Base-by-base conservation (phyloP, 2,797 vertebrate species). In the Bradypus variegatus region DNA sequence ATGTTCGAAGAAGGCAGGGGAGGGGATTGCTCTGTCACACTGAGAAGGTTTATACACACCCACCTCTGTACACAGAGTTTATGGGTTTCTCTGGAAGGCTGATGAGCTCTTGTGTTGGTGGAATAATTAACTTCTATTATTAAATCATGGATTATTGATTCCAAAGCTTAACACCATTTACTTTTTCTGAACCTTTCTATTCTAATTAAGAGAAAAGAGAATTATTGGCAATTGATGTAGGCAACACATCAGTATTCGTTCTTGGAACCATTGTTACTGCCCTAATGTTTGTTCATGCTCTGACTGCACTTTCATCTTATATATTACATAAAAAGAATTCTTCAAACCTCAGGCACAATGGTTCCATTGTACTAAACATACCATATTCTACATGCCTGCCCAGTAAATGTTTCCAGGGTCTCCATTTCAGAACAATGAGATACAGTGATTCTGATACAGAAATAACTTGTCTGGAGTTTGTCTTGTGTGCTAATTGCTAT, bases 311-410 rank as follows among this genome's bases (percentile, higher is more conserved):
- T 94, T 62, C 29, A 93, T 69, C 88, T 93, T 89, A 62, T 88
- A n/a, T 75, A 53, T 95, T 0, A 0, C 0, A 0, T 72, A 95
- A 91, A 91, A 86, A 96, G 69, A 88, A 81, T 86, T 86, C 96
- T 94, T 93, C 73, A 91, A 83, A 85, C 90, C 93, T 95, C 3
- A 60, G 91, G 86, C 75, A 94, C 72, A 93, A 84, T 95, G 92
- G 75, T 96, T 93, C 91, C 86, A 90, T 94, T 96, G 83, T 95
- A 93, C 58, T 91, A 94, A 97, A 94, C 60, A 82, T 88, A 95
- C 93, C 73, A 90, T 76, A 86, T 88, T 93, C 75, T 93, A 53
- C 60, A 60, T 91, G 18, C 92, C 90, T 91, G 90, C 38, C 85
- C 81, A 94, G 93, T 92, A 93, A 95, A 96, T 94, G 95, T 96